These are phyloP conservation scores for Centropus bengalensis DNA, from an alignment of 2,113 vertebrate genomes.

Conservation along the genomic window DNA sequence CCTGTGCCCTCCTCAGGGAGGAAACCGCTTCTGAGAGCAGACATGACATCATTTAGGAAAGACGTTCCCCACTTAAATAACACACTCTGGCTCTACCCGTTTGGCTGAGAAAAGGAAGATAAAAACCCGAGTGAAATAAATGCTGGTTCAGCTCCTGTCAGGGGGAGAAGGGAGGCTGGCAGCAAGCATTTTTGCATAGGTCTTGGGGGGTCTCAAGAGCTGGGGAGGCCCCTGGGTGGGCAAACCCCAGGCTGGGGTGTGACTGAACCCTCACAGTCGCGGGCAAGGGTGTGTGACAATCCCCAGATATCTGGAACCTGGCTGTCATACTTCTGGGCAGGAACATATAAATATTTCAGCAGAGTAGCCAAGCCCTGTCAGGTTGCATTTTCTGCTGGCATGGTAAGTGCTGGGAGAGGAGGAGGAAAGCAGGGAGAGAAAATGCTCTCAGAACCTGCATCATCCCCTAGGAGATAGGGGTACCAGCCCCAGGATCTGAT, in stretches of 20 bases:
- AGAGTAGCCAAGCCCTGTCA: slow-evolving; percentile 13
- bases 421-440: neutral
- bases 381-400: slow-evolving; percentile 15
- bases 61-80: neutral
- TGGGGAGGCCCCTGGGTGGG: neutral
- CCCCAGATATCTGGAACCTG: neutral
- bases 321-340: neutral
- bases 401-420: neutral
- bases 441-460: neutral
- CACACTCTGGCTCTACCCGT: neutral
- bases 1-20: neutral
- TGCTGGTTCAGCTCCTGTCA: rapidly evolving
- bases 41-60: neutral
- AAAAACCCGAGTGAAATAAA: neutral
- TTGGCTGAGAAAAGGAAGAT: neutral
- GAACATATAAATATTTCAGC: slow-evolving; percentile 49
- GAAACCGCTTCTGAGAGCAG: neutral
- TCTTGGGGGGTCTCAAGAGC: neutral
- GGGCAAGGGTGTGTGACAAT: rapidly evolving
- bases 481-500: neutral
- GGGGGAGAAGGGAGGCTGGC: neutral
- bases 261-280: neutral
- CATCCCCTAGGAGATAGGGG: neutral
- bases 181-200: rapidly evolving
- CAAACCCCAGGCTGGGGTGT: neutral